Evolutionary conservation across 2,113 vertebrate genomes (phyloP).

Genomic region (pig (Sus scrofa)): T2T-Sscrofa CM000826.6:46678501-46679000

Average conservation of each 20-base stretch:
- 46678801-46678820: not conserved
- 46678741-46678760: slow-evolving; percentile 77
- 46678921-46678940: slow-evolving; percentile 50
- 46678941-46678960: slow-evolving; percentile 1
- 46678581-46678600: not conserved
- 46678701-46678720: slow-evolving; percentile 87
- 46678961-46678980: not conserved
- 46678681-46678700: slow-evolving; percentile 85
- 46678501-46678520: not conserved
- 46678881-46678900: slow-evolving; percentile 64
- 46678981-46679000: not conserved
- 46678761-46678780: slow-evolving; percentile 80
- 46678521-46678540: not conserved
- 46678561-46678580: not conserved
- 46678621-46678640: slow-evolving; percentile 79
- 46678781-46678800: slow-evolving; percentile 69
- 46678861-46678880: slow-evolving; percentile 69
- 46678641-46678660: slow-evolving; percentile 83
- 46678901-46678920: slow-evolving; percentile 64
- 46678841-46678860: not conserved
- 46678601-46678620: slow-evolving; percentile 29
- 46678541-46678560: not conserved
- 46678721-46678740: slow-evolving; percentile 84
- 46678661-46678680: slow-evolving; percentile 89
- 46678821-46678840: not conserved